A percentile compares a stretch with the other conserved stretches of the same genome.
Conservation (phyloP, 2,888 invertebrate genomes). For the Macrosoma leucophasiata region DNA sequence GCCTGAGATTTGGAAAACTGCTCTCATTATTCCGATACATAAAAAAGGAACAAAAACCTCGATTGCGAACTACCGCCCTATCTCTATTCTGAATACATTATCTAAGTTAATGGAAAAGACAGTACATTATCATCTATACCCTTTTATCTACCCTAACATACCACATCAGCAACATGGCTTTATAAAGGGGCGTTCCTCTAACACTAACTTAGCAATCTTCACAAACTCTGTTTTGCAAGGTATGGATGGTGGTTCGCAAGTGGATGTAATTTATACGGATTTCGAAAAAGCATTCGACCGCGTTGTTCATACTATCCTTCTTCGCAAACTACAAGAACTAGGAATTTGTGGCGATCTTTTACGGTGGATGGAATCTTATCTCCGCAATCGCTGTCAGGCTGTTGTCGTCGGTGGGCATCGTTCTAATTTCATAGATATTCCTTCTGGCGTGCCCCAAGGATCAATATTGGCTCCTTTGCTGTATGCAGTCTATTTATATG, state of each 20-base stretch:
- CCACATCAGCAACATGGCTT: slow-evolving; percentile 14
- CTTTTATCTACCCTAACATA: slow-evolving; percentile 1
- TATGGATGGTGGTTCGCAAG: slow-evolving; percentile 10
- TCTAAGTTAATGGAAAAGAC: slow-evolving; percentile 12
- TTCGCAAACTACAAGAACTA: slow-evolving; percentile 1
- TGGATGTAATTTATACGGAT: slow-evolving; percentile 12
- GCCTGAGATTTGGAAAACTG: slow-evolving; percentile 10
- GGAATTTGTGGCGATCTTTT: too few species aligned
- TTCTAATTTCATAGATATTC: too few species aligned
- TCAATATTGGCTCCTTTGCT: too few species aligned
- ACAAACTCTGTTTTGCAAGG: slow-evolving; percentile 1
- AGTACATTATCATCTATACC: slow-evolving; percentile 1
- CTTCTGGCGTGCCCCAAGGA: too few species aligned
- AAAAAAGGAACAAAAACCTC: slow-evolving; percentile 9
- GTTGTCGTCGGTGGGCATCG: too few species aligned
- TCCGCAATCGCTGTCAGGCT: too few species aligned
- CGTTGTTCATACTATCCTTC: slow-evolving; percentile 5
- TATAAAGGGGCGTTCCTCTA: slow-evolving; percentile 3
- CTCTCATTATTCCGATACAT: slow-evolving; percentile 10
- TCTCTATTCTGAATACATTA: slow-evolving; percentile 9
- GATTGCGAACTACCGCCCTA: slow-evolving; percentile 13
- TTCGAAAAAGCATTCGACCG: slow-evolving; percentile 10
- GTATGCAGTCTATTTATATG: too few species aligned
- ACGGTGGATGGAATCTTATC: too few species aligned
- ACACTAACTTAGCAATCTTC: slow-evolving; percentile 6